Evolutionary conservation across 2,888 invertebrate species (phyloP), one percentile per base, ranked within the genome.

Genomic region (Desoria tigrina): DNA sequence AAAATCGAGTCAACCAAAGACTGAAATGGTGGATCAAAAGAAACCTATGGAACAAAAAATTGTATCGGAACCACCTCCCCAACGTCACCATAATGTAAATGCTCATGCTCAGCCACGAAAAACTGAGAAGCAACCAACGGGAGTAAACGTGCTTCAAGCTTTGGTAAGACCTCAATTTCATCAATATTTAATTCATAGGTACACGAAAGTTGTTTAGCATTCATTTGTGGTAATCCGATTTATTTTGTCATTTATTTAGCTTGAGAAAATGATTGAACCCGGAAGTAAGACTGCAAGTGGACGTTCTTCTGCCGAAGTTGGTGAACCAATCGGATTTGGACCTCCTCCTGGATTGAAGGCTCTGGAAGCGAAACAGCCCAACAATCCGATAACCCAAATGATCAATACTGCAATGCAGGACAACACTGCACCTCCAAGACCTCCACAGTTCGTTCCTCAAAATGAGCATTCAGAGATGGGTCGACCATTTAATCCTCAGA

Each of bases 81-180:
- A 39, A 16, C n/a, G n/a, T n/a, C n/a, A n/a, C n/a, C n/a, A n/a
- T n/a, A n/a, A n/a, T n/a, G n/a, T n/a, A n/a, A n/a, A n/a, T n/a
- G n/a, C n/a, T n/a, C n/a, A n/a, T n/a, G n/a, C n/a, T n/a, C n/a
- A n/a, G n/a, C n/a, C n/a, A n/a, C 9, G 16, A 16, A 39, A 9
- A 11, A 16, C 9, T 39, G 39, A 39, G 39, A 39, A 39, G 16
- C 9, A 39, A 16, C 16, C 39, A 9, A 11, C 39, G 9, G 18
- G 53, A 9, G 26, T 26, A 24, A 26, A 53, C 26, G 53, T 18
- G 9, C 53, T 53, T 53, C 53, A 53, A n/a, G 7, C 26, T 6
- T 26, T 53, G 53, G 53, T 53, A 53, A 21, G 9, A 39, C 9
- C 9, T 39, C 16, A 9, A 39, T 39, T 11, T 39, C 9, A 39